A percentile compares a stretch with the other conserved stretches of the same genome.
These are phyloP conservation scores for Diplolepis rosae DNA, from an alignment of 2,888 invertebrate species.

Conservation along the genomic window DNA sequence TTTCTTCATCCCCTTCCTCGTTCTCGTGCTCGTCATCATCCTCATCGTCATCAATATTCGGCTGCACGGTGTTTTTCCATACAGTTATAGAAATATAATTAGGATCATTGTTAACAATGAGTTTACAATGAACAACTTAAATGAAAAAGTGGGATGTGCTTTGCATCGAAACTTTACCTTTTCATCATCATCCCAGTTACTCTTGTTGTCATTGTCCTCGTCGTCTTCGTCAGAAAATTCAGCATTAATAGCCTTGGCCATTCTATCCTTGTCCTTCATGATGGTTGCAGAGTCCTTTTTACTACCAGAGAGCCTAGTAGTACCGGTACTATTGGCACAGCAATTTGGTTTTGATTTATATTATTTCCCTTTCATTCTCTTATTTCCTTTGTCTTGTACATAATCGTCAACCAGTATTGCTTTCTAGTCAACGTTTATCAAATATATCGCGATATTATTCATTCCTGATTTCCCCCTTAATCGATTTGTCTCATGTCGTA, in stretches of 20 bases:
- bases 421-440: slow-evolving; percentile 10
- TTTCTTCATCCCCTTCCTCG: slow-evolving; percentile 67
- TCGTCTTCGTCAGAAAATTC: slow-evolving; percentile 71
- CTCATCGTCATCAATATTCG: slow-evolving; percentile 62
- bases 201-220: slow-evolving; percentile 68
- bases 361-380: slow-evolving; percentile 62
- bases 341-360: slow-evolving; percentile 69
- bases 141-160: background rate
- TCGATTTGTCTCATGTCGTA: slow-evolving; percentile 56
- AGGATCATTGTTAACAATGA: slow-evolving; percentile 3
- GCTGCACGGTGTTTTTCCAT: slow-evolving; percentile 42
- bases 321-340: slow-evolving; percentile 71
- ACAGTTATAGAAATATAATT: slow-evolving; percentile 22
- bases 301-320: slow-evolving; percentile 71
- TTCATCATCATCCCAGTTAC: slow-evolving; percentile 68
- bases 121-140: background rate
- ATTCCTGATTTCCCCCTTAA: slow-evolving; percentile 53
- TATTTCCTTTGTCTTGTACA: slow-evolving; percentile 56
- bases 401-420: slow-evolving; percentile 58
- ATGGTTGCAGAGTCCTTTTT: slow-evolving; percentile 71
- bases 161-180: slow-evolving; percentile 56
- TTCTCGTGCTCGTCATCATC: slow-evolving; percentile 60
- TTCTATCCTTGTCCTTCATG: slow-evolving; percentile 72
- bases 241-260: slow-evolving; percentile 71
- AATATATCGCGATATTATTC: slow-evolving; percentile 59